A percentile compares a stretch with the other conserved stretches of the same genome.
Evolutionary conservation across 2,797 vertebrate species (phyloP).

Genomic region (Discoglossus pictus): DNA sequence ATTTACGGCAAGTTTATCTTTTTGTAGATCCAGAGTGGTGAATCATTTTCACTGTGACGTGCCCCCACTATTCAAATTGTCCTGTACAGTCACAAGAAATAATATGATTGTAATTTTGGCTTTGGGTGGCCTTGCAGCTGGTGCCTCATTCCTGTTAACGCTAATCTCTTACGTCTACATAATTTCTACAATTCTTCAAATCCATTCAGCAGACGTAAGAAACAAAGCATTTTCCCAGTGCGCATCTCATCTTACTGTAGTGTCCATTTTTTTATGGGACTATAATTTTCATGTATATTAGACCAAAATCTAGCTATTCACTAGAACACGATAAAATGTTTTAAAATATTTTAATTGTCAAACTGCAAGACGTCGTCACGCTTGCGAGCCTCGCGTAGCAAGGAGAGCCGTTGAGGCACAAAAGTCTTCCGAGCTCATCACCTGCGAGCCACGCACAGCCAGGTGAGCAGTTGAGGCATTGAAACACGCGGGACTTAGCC

Average conservation of each 20-base stretch:
- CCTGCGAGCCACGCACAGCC: no score
- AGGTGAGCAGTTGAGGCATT: no score
- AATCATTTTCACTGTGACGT: neutral
- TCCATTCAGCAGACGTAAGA: neutral
- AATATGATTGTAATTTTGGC: slow-evolving; percentile 20
- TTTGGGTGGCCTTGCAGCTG: neutral
- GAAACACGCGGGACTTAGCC: no score
- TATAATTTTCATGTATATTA: slow-evolving; percentile 12
- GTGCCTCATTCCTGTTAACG: slow-evolving; percentile 4
- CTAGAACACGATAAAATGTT: slow-evolving; percentile 10
- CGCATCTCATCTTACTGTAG: slow-evolving; percentile 1
- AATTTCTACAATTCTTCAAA: neutral
- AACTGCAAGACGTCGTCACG: no score
- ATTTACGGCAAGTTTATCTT: neutral
- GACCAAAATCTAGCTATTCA: slow-evolving; percentile 20
- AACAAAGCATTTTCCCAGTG: slow-evolving; percentile 4
- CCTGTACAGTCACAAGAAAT: slow-evolving; percentile 19
- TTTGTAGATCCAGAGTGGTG: neutral
- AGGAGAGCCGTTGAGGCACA: no score
- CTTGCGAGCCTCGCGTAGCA: no score
- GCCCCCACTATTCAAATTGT: neutral
- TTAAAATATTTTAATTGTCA: no score
- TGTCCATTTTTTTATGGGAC: slow-evolving; percentile 24
- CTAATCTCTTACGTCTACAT: slow-evolving; percentile 19
- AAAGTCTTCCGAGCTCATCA: no score